Base-by-base conservation (phyloP, 2,113 vertebrate species). In the Lanius ludovicianus region DNA sequence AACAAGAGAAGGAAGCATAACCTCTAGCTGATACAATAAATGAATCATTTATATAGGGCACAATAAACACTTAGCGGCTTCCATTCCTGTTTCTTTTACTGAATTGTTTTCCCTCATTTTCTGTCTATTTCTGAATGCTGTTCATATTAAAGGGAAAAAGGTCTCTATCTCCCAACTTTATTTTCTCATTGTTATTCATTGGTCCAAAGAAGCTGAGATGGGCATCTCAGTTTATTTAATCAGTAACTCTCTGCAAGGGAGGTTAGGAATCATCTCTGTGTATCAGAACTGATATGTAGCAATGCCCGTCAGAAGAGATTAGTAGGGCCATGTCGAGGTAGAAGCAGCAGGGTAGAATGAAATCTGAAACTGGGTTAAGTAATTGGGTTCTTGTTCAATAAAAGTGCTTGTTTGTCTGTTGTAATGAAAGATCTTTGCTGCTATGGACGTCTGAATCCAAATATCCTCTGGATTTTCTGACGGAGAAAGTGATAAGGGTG, bases 321-420 rank as follows among this genome's bases (percentile, higher is more conserved):
- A 99, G 98, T 84, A 96, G 97, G 97, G 97, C 94, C 94, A 96
- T 98, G 98, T 98, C 96, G 97, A 98, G 97, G 97, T 98, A 96
- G 98, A 98, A 55, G 97, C 98, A 95, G 81, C 96, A 96, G 97
- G 94, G 92, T 96, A 98, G 97, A 98, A 97, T 97, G 97, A 97
- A 99, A 99, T 98, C 98, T 98, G 98, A 98, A 98, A 97, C 97
- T 95, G 87, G 98, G 98, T 99, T 99, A 99, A 99, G 98, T 99
- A 99, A 99, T 99, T 99, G 98, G 98, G 98, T 99, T 99, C 98
- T 98, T 98, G 98, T 99, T 99, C 98, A 98, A 99, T 99, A 98
- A 98, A 99, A 98, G 97, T 97, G 94, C 96, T 97, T 96, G 98
- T 98, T 98, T 98, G 95, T 98, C 96, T 97, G 96, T 91, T 96